These are phyloP conservation scores for Orthonevra nobilis DNA, from an alignment of 2,888 invertebrate genomes.

Conservation along the genomic window DNA sequence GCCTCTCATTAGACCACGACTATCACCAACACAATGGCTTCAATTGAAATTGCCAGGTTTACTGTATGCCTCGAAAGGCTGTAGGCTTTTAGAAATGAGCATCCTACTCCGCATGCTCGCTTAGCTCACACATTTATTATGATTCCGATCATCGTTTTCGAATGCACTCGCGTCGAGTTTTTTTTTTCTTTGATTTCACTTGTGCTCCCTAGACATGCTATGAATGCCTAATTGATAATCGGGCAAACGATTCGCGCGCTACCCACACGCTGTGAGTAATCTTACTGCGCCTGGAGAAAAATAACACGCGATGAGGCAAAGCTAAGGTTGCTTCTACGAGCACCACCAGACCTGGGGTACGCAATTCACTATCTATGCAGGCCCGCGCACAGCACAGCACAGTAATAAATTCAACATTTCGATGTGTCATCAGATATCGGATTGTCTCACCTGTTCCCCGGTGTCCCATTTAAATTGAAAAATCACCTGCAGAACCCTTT, in stretches of 20 bases:
- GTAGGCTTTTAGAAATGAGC: neutral
- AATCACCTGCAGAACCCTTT: constrained; percentile 38
- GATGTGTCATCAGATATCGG: constrained; percentile 65
- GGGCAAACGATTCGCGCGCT: constrained; percentile 43
- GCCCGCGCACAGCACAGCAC: neutral
- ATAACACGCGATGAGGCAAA: constrained; percentile 36
- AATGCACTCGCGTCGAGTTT: too few relatives aligned
- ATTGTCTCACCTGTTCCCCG: constrained; percentile 55
- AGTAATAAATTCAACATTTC: constrained; percentile 61
- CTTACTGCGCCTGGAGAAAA: constrained; percentile 13
- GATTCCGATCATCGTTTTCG: constrained; percentile 52
- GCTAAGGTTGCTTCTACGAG: neutral
- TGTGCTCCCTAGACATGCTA: constrained; percentile 57
- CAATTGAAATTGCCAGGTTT: constrained; percentile 27
- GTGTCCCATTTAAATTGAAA: constrained; percentile 43
- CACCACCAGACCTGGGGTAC: constrained; percentile 12
- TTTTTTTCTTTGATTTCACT: constrained; percentile 55
- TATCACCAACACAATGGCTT: constrained; percentile 32
- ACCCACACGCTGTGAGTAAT: constrained; percentile 63
- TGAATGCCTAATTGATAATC: constrained; percentile 69
- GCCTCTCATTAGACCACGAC: constrained; percentile 31
- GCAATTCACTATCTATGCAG: constrained; percentile 17
- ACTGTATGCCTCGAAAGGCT: constrained; percentile 35
- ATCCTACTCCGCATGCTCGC: neutral
- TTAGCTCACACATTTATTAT: constrained; percentile 50